Evolutionary conservation across 2,113 vertebrate species (phyloP).

Genomic region (Chionodraco myersi): DNA sequence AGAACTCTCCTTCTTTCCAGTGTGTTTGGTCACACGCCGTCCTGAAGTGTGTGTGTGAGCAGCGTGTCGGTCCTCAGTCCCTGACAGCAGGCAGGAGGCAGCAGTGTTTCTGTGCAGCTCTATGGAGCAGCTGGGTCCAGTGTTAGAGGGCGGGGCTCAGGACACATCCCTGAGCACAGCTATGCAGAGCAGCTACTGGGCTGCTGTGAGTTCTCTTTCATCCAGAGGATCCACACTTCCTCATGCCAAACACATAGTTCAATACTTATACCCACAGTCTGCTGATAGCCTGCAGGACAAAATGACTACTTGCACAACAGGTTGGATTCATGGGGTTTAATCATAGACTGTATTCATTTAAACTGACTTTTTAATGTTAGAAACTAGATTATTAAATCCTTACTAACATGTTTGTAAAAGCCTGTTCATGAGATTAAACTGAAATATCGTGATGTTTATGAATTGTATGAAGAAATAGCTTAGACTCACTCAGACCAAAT

Average conservation of each 20-base stretch:
- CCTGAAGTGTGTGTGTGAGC: neutral
- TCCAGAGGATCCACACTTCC: conserved; percentile 7
- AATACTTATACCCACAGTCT: neutral
- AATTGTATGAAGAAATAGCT: neutral
- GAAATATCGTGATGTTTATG: neutral
- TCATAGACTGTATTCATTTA: neutral
- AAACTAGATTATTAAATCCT: neutral
- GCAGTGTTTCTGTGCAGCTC: conserved; percentile 5
- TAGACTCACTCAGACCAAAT: neutral
- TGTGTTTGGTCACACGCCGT: neutral
- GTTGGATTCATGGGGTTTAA: neutral
- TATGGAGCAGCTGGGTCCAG: conserved; percentile 9
- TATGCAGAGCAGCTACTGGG: conserved; percentile 20
- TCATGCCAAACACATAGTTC: neutral
- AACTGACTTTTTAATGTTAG: neutral
- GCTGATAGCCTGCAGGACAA: neutral
- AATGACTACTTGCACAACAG: neutral
- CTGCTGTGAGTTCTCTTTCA: conserved; percentile 15
- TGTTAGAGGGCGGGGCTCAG: conserved; percentile 63
- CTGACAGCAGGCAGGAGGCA: conserved; percentile 47
- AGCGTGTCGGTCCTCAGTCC: conserved; percentile 14
- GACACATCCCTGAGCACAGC: conserved; percentile 39
- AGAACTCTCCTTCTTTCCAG: neutral
- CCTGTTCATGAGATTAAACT: neutral
- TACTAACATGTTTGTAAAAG: neutral